Base-by-base conservation (phyloP, 2,797 vertebrate genomes). In the Ciconia nigra region DNA sequence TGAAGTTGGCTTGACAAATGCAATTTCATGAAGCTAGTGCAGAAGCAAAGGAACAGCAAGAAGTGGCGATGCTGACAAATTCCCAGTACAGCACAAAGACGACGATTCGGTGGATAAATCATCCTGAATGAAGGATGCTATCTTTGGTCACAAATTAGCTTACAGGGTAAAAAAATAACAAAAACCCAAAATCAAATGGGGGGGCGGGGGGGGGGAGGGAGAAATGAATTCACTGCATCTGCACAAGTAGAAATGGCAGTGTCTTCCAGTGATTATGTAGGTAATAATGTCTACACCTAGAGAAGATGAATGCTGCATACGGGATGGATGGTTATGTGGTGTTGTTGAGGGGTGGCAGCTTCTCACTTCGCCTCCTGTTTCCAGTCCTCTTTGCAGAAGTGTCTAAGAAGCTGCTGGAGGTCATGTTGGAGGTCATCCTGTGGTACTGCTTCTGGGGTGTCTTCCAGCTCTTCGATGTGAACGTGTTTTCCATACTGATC, bases 81-180 rank as follows among this genome's bases (percentile, higher is more conserved):
- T 94, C 96, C 97, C 98, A 96, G 87, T 62, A 82, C 66, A 84
- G 97, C 95, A 97, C 65, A 67, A 95, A 95, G 90, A 97, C 91
- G 87, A 95, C 78, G 58, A 80, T 80, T 90, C 62, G 92, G 89
- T 97, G 96, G 98, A 96, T 95, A 97, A 96, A 97, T 96, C 98
- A 98, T 97, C 98, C 93, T 25, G 83, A 91, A 94, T 69, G 92
- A 97, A 96, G 97, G 98, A 97, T 96, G 98, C 98, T 97, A 98
- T 99, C 99, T 99, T 99, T 99, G 99, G 99, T 99, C 99, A 99
- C 99, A 98, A 98, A 98, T 98, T 97, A 98, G 98, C 96, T 98
- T 97, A 98, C 97, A 93, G 94, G 98, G 97, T 95, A 93, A 93
- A 97, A 97, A 98, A 94, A 83, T 66, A 97, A 89, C 83, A 41